Evolutionary conservation across 2,888 invertebrate species (phyloP).

Genomic region (Lithosia quadra): DNA sequence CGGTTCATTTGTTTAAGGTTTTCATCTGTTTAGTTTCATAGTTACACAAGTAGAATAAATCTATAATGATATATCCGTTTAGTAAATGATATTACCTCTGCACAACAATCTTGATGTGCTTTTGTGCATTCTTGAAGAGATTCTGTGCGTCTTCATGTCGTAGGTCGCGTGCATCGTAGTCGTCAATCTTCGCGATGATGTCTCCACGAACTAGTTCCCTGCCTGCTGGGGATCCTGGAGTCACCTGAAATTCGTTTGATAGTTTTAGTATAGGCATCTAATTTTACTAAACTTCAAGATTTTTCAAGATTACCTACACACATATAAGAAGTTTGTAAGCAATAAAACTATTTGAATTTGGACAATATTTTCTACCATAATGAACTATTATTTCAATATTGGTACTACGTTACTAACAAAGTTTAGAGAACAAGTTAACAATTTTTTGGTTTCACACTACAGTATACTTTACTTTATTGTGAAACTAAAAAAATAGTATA

Average conservation of each 20-base stretch:
- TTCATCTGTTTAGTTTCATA: neutral
- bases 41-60: neutral
- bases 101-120: conserved; percentile 92
- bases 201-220: conserved; percentile 95
- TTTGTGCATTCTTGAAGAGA: conserved; percentile 93
- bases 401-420: too few species aligned
- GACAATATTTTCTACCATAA: too few species aligned
- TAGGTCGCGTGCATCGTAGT: conserved; percentile 95
- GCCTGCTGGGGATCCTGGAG: conserved; percentile 94
- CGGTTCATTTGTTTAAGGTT: neutral
- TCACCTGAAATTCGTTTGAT: conserved; percentile 89
- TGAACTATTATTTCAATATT: neutral
- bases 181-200: conserved; percentile 95
- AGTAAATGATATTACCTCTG: conserved; percentile 88
- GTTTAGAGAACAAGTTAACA: neutral
- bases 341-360: too few species aligned
- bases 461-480: too few species aligned
- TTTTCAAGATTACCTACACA: neutral
- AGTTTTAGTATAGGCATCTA: conserved; percentile 8
- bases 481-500: too few species aligned
- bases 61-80: neutral
- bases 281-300: neutral
- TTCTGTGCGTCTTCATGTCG: conserved; percentile 97
- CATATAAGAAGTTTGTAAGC: too few species aligned
- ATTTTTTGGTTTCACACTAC: neutral